Base-by-base conservation (phyloP, 1,140 invertebrate genomes). In the Mercenaria mercenaria region DNA sequence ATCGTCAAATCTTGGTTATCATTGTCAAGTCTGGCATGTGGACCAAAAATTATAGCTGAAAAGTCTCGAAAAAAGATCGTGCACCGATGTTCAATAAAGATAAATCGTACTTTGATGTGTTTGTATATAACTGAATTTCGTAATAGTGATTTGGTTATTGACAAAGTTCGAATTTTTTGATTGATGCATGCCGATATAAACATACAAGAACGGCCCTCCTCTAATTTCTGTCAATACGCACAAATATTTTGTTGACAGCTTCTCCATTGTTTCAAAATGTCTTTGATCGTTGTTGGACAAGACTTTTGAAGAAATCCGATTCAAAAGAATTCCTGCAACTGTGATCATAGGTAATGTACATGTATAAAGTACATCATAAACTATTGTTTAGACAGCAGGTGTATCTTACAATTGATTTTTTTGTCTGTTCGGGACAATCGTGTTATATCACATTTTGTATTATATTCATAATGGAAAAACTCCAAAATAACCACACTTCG, bases 201-300 rank as follows among this genome's bases (percentile, higher is more conserved):
- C n/a, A n/a, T 8, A 72, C 13, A 4, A 39, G 69, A 72, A 39
- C 23, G 26, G 23, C 23, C 26, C 56, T 23, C 56, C 23, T 10
- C 56, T 34, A 4, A 29, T 67, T 34, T 34, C 32, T n/a, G 2
- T 41, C 6, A 34, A 29, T 43, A 41, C n/a, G 23, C 3, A 76
- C 72, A 76, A 23, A 76, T 37, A 34, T 50, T 50, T 76, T 76
- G 72, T 76, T 76, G 72, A 76, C 72, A 76, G 43, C 37, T 26
- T 76, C 1, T 23, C 72, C 23, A 13, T 76, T 76, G 72, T 76
- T 76, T 50, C 39, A n/a, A 26, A 11, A 76, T 8, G 72, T 43
- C 26, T 76, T 41, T 76, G 72, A 76, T 41, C 72, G 13, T 47
- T 23, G 32, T 34, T 67, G 61, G n/a, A 10, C 26, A 20, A 32